Percentiles rank a stretch among this genome's conserved stretches.
phyloP scores from a whole-genome alignment of 2,797 vertebrate species.

The Sebastes diaconus region DNA sequence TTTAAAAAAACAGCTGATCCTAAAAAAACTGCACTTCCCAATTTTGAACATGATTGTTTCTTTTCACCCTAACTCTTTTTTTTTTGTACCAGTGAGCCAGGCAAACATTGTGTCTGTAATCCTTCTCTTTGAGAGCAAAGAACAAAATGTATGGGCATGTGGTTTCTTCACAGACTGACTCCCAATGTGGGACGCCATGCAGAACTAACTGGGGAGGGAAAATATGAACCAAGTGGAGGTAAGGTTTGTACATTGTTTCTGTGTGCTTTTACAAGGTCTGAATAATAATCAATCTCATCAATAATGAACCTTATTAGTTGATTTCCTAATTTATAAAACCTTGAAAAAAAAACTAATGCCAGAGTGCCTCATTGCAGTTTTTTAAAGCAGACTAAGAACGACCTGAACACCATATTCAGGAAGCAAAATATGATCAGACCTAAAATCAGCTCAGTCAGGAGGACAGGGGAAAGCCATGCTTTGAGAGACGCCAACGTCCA shows the following conservation, averaged over 20 bases:
- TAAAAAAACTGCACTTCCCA: not conserved
- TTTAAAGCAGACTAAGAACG: not conserved
- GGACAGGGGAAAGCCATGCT: not conserved
- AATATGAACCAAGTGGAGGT: not conserved
- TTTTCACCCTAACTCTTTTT: not conserved
- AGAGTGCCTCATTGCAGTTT: not conserved
- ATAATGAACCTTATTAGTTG: not conserved
- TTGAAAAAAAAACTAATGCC: not conserved
- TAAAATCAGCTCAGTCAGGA: not conserved
- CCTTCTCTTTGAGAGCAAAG: not conserved
- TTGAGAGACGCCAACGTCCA: slow-evolving; percentile 30
- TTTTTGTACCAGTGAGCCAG: not conserved
- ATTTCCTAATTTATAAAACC: not conserved
- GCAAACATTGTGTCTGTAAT: not conserved
- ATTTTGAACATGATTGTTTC: not conserved
- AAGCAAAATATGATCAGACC: not conserved
- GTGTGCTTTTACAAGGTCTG: not conserved
- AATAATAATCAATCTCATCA: not conserved
- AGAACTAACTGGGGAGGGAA: slow-evolving; percentile 20
- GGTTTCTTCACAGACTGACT: slow-evolving; percentile 16
- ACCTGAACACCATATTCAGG: not conserved
- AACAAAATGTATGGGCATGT: slow-evolving; percentile 2
- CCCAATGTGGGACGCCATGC: slow-evolving; percentile 17
- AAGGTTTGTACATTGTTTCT: not conserved
- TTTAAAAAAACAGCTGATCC: not conserved